Percentiles rank a stretch among this genome's conserved stretches.
Conservation (phyloP, 2,888 invertebrate species). For the Acrobasis consociella region DNA sequence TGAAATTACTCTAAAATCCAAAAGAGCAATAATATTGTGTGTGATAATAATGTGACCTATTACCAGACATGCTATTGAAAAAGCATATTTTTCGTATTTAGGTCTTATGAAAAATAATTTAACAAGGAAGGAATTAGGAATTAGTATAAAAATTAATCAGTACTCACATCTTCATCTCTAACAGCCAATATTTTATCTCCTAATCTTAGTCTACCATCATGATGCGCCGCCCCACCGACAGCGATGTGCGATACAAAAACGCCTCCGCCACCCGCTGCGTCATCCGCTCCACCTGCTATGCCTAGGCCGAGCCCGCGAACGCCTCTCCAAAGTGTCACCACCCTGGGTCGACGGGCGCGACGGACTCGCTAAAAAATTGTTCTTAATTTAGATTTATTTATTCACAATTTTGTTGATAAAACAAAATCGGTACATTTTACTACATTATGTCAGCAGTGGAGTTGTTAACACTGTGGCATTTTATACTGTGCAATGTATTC, state of each 20-base stretch:
- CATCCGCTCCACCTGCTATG: constrained; percentile 77
- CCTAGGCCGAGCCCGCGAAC: constrained; percentile 73
- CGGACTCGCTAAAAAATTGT: constrained; percentile 59
- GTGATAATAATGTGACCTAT: too few species aligned
- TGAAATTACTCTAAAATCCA: too few species aligned
- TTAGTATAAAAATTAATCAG: background rate
- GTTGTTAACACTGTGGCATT: too few species aligned
- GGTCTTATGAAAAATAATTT: too few species aligned
- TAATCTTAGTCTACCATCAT: constrained; percentile 73
- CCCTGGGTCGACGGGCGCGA: constrained; percentile 70
- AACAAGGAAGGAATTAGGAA: too few species aligned
- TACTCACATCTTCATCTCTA: constrained; percentile 74
- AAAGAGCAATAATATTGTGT: too few species aligned
- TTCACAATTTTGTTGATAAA: too few species aligned
- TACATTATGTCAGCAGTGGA: too few species aligned
- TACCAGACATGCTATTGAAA: background rate
- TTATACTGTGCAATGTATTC: too few species aligned
- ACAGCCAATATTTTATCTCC: constrained; percentile 80
- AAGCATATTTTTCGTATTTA: background rate
- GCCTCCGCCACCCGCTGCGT: constrained; percentile 74
- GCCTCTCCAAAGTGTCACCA: constrained; percentile 74
- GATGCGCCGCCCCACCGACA: constrained; percentile 74
- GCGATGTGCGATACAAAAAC: constrained; percentile 79
- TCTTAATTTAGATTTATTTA: too few species aligned
- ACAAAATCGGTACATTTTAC: too few species aligned